Evolutionary conservation across 2,797 vertebrate species (phyloP).

Genomic region (Sebastes minor): DNA sequence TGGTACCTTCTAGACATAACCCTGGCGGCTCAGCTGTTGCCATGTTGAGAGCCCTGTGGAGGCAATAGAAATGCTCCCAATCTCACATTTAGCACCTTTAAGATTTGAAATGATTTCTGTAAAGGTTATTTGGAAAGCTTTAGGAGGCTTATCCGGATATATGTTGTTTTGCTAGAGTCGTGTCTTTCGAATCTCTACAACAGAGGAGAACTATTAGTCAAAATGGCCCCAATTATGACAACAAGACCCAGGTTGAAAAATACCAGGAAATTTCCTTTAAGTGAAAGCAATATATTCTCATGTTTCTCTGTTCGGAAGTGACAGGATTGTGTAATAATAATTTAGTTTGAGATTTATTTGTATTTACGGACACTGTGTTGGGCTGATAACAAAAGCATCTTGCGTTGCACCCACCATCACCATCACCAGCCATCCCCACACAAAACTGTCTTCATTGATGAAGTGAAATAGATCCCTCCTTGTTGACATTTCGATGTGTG

Average conservation of each 20-base stretch:
- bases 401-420: not conserved
- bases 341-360: not conserved
- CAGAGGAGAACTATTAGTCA: not conserved
- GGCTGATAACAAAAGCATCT: slow-evolving; percentile 30
- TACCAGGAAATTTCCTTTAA: not conserved
- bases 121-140: too few relatives aligned
- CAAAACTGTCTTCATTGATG: slow-evolving; percentile 21
- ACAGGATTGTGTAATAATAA: not conserved
- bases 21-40: too few relatives aligned
- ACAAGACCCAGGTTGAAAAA: not conserved
- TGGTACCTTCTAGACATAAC: too few relatives aligned
- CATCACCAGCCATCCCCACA: not conserved
- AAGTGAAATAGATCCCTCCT: slow-evolving; percentile 48
- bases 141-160: not conserved
- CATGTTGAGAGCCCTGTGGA: too few relatives aligned
- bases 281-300: not conserved
- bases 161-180: not conserved
- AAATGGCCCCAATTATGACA: not conserved
- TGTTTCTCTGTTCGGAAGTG: not conserved
- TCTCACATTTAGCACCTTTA: not conserved
- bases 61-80: too few relatives aligned
- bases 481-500: slow-evolving; percentile 53
- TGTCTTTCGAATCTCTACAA: too few relatives aligned
- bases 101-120: too few relatives aligned
- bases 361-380: slow-evolving; percentile 21